Conservation (phyloP, 2,888 invertebrate genomes). For the Athripsodes cinereus region DNA sequence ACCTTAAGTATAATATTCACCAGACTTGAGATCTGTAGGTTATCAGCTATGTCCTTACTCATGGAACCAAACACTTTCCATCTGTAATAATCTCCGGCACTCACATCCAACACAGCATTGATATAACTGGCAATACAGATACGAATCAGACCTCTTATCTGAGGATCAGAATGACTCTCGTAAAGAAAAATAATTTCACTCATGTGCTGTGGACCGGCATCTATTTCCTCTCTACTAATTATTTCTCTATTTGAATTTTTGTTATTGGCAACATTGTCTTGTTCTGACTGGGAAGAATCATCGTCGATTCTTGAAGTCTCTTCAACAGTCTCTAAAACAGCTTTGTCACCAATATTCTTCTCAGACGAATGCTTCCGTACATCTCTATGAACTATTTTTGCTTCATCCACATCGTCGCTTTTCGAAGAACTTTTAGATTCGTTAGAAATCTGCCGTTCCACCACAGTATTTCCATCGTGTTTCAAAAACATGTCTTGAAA, state of each 20-base stretch:
- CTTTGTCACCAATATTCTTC: slow-evolving; percentile 8
- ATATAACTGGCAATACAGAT: slow-evolving; percentile 64
- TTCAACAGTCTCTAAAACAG: slow-evolving; percentile 18
- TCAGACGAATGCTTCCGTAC: slow-evolving; percentile 19
- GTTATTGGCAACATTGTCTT: slow-evolving; percentile 6
- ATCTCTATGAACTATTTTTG: slow-evolving; percentile 22
- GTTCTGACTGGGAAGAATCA: slow-evolving; percentile 28
- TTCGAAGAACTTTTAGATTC: slow-evolving; percentile 21
- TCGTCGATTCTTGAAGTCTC: slow-evolving; percentile 17
- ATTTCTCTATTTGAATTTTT: slow-evolving; percentile 25
- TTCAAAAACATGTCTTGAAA: slow-evolving; percentile 18
- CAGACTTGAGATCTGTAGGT: slow-evolving; percentile 44
- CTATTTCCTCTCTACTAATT: background rate
- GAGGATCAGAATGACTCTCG: slow-evolving; percentile 71
- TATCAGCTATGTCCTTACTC: slow-evolving; percentile 39
- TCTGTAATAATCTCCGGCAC: slow-evolving; percentile 49
- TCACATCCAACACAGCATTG: slow-evolving; percentile 50
- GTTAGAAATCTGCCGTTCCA: slow-evolving; percentile 23
- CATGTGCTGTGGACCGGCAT: slow-evolving; percentile 54
- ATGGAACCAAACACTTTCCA: slow-evolving; percentile 43
- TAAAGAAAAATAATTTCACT: slow-evolving; percentile 62
- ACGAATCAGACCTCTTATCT: slow-evolving; percentile 68
- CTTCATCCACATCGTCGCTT: slow-evolving; percentile 15
- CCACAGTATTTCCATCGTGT: slow-evolving; percentile 16
- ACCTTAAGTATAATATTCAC: slow-evolving; percentile 53